These are phyloP conservation scores for Sinotaia quadrata DNA, from an alignment of 2,888 invertebrate genomes.

Conservation along the genomic window DNA sequence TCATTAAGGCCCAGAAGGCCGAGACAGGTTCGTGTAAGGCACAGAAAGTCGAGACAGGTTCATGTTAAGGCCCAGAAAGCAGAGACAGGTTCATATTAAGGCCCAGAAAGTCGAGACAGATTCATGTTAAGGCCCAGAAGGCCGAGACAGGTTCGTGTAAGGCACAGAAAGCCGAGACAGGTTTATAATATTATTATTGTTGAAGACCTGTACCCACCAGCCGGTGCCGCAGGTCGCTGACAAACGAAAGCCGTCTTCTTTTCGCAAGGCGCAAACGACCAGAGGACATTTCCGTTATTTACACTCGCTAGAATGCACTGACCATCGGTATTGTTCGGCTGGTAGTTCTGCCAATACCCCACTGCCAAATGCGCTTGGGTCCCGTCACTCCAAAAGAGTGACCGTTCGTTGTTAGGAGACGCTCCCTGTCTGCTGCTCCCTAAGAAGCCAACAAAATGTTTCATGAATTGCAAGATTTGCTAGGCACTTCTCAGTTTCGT, in stretches of 20 bases:
- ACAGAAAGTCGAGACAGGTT: no score
- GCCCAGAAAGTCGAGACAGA: no score
- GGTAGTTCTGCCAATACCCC: conserved; percentile 41
- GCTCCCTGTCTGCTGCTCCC: conserved; percentile 31
- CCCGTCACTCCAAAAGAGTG: conserved; percentile 30
- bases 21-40: no score
- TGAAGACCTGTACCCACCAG: conserved; percentile 36
- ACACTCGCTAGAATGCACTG: conserved; percentile 36
- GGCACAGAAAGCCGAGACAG: not conserved
- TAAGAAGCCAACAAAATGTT: conserved; percentile 6
- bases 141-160: no score
- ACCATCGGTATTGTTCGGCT: conserved; percentile 39
- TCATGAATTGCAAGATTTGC: no score
- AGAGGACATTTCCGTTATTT: conserved; percentile 13
- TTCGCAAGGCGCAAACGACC: conserved; percentile 49
- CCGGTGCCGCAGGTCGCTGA: conserved; percentile 50
- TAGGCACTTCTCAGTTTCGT: no score
- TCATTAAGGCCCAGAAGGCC: no score
- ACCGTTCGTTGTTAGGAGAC: conserved; percentile 21
- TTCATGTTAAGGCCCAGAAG: no score
- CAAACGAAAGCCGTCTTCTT: conserved; percentile 50
- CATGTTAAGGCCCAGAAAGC: no score
- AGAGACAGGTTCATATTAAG: no score
- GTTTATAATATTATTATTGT: not conserved
- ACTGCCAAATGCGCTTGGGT: conserved; percentile 29